phyloP scores from a whole-genome alignment of 2,888 invertebrate genomes.

The Trachelus stipa region DNA sequence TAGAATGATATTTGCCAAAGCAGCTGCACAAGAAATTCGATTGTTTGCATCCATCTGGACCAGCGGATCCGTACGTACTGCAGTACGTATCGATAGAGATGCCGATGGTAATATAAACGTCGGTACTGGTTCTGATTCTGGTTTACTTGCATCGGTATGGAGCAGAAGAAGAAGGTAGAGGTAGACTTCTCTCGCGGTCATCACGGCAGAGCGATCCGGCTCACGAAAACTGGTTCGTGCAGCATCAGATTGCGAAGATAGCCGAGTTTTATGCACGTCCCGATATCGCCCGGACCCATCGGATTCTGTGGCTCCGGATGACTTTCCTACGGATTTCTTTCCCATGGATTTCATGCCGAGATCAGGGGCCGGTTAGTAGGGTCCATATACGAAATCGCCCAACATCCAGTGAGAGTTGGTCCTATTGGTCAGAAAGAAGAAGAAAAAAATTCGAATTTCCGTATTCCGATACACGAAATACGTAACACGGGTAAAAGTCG shows the following conservation, averaged over 20 bases:
- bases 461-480: not conserved
- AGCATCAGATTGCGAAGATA: slow-evolving; percentile 65
- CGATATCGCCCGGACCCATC: slow-evolving; percentile 60
- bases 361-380: not conserved
- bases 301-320: slow-evolving; percentile 44
- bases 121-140: not conserved
- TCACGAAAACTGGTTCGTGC: slow-evolving; percentile 63
- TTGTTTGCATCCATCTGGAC: not conserved
- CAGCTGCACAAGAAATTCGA: not conserved
- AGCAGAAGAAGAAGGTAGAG: slow-evolving; percentile 45
- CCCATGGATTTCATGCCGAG: slow-evolving; percentile 50
- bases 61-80: not conserved
- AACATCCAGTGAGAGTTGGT: not conserved
- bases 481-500: not conserved
- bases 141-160: slow-evolving; percentile 36
- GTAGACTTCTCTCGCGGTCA: slow-evolving; percentile 47
- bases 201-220: slow-evolving; percentile 7
- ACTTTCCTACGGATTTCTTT: slow-evolving; percentile 62
- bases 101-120: not conserved
- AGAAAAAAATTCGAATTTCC: not conserved
- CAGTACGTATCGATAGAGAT: not conserved
- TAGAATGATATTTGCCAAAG: not conserved
- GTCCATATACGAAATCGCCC: not conserved
- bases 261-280: slow-evolving; percentile 55
- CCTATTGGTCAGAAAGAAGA: not conserved